Conservation (phyloP, 2,113 vertebrate genomes). For the human (Homo sapiens) region DNA sequence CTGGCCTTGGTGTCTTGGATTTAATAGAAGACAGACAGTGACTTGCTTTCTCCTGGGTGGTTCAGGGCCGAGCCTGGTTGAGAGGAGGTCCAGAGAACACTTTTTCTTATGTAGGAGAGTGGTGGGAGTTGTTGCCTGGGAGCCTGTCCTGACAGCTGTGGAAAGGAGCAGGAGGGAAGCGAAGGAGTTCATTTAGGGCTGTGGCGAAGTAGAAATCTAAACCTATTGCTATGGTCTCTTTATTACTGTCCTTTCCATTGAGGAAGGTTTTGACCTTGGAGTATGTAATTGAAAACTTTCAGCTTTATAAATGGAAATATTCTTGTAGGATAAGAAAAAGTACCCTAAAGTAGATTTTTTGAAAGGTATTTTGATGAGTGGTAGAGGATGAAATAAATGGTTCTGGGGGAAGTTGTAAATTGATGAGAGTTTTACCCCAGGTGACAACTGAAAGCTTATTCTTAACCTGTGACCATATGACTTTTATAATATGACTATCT, state of each 20-base stretch:
- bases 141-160: not conserved
- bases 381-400: not conserved
- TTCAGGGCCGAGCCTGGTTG: not conserved
- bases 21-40: not conserved
- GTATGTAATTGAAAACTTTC: not conserved
- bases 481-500: not conserved
- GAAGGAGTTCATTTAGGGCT: not conserved
- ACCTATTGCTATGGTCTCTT: not conserved
- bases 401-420: not conserved
- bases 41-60: not conserved
- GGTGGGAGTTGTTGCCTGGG: not conserved
- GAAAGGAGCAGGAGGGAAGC: not conserved
- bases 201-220: not conserved
- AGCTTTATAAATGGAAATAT: not conserved
- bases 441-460: not conserved
- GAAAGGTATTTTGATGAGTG: not conserved
- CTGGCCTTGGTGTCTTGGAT: not conserved
- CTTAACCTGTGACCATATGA: not conserved
- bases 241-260: not conserved
- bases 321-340: conserved; percentile 13
- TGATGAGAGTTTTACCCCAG: not conserved
- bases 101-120: not conserved
- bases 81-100: not conserved
- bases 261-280: not conserved
- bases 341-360: not conserved